Evolutionary conservation across 2,888 invertebrate genomes (phyloP).

Genomic region (Unio delphinus): DNA sequence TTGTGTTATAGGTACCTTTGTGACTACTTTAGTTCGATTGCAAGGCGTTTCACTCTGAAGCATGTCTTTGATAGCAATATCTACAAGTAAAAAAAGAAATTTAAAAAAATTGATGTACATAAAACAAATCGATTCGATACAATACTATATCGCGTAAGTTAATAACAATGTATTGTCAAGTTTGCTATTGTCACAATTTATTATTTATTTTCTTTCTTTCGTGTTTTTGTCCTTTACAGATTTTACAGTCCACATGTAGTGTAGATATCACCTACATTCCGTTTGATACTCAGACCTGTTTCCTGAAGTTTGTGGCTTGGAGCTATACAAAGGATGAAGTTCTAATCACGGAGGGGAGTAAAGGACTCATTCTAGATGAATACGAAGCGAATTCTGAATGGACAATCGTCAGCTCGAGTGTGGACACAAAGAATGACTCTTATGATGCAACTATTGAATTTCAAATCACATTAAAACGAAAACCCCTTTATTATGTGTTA

Average conservation of each 20-base stretch:
- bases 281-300: slow-evolving; percentile 22
- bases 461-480: slow-evolving; percentile 18
- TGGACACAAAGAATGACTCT: neutral
- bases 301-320: slow-evolving; percentile 19
- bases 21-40: no score
- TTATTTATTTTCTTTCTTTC: no score
- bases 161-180: no score
- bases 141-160: no score
- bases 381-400: slow-evolving; percentile 19
- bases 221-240: slow-evolving; percentile 1
- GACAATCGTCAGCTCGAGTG: slow-evolving; percentile 13
- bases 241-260: slow-evolving; percentile 21
- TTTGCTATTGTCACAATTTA: no score
- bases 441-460: no score
- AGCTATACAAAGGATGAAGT: slow-evolving; percentile 21
- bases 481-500: slow-evolving; percentile 21
- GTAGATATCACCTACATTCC: slow-evolving; percentile 27
- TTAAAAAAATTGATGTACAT: no score
- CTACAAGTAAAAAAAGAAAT: no score
- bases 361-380: slow-evolving; percentile 7
- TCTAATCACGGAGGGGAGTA: neutral
- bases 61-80: no score
- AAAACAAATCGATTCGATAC: no score
- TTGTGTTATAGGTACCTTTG: no score
- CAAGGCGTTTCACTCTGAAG: no score